Percentiles rank a stretch among this genome's conserved stretches.
Evolutionary conservation across 2,113 vertebrate species (phyloP).

Genomic region (Cinclus cinclus): DNA sequence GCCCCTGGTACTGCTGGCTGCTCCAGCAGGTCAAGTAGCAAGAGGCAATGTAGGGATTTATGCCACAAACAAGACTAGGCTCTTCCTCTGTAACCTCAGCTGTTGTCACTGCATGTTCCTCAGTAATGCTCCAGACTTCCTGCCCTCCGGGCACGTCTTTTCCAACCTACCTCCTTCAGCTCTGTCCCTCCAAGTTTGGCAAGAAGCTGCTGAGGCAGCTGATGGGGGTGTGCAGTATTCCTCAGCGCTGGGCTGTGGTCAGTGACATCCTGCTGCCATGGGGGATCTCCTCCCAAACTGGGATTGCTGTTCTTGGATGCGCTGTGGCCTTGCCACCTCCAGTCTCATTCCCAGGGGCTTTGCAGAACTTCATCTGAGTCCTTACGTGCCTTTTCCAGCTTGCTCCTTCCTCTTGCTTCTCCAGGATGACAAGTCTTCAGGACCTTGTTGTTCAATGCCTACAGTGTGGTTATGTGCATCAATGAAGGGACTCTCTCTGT

Average conservation of each 20-base stretch:
- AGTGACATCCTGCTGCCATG: not conserved
- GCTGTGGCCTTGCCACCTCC: not conserved
- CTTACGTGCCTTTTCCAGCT: not conserved
- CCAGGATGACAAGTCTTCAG: not conserved
- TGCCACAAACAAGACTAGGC: constrained; percentile 3
- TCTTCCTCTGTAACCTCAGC: not conserved
- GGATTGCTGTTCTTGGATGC: fast-evolving
- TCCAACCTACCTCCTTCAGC: not conserved
- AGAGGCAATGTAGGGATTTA: constrained; percentile 21
- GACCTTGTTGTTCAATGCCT: not conserved
- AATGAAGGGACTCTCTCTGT: not conserved
- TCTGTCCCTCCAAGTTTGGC: not conserved
- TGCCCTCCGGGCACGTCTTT: not conserved
- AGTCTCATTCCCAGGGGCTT: not conserved
- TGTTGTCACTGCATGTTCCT: not conserved
- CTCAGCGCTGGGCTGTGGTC: not conserved
- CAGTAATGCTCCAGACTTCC: not conserved
- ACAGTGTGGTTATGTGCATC: fast-evolving
- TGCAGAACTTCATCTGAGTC: not conserved
- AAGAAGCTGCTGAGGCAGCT: not conserved
- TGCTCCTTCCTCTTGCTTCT: not conserved
- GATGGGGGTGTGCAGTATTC: not conserved
- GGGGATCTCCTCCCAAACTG: not conserved
- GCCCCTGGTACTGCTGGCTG: not conserved
- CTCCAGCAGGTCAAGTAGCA: constrained; percentile 19